Evolutionary conservation across 2,797 vertebrate genomes (phyloP).

Genomic region (Babyrousa celebensis): DNA sequence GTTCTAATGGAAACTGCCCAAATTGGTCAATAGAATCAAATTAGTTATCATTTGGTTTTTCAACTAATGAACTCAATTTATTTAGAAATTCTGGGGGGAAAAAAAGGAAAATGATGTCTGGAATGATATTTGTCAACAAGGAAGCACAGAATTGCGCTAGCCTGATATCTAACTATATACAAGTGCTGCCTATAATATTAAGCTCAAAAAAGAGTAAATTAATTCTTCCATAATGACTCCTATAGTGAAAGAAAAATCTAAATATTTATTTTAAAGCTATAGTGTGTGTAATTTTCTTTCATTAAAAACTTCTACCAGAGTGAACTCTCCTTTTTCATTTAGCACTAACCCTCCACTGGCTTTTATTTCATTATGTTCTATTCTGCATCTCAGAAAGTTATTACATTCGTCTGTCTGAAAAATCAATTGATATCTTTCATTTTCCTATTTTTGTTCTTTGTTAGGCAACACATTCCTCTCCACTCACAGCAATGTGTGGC

Average conservation of each 20-base stretch:
- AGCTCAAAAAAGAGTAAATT: neutral
- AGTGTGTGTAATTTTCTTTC: neutral
- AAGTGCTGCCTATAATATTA: neutral
- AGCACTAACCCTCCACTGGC: neutral
- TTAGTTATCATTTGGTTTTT: neutral
- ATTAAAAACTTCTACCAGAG: constrained; percentile 32
- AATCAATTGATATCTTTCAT: neutral
- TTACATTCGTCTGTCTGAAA: constrained; percentile 49
- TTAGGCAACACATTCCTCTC: neutral
- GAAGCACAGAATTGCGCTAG: neutral
- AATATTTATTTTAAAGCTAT: constrained; percentile 50
- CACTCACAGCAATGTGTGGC: neutral
- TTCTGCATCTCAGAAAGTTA: constrained; percentile 43
- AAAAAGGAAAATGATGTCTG: neutral
- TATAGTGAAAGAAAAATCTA: neutral
- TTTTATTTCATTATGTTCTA: constrained; percentile 53
- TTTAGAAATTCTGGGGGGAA: neutral
- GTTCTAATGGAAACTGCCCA: neutral
- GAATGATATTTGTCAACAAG: neutral
- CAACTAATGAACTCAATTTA: neutral
- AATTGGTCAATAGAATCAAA: neutral
- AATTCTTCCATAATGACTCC: neutral
- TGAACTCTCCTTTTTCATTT: constrained; percentile 60
- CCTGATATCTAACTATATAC: neutral
- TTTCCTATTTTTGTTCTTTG: neutral